Conservation (phyloP, 92 coral and sea anemone genomes). For the Palythoa heliodiscus region DNA sequence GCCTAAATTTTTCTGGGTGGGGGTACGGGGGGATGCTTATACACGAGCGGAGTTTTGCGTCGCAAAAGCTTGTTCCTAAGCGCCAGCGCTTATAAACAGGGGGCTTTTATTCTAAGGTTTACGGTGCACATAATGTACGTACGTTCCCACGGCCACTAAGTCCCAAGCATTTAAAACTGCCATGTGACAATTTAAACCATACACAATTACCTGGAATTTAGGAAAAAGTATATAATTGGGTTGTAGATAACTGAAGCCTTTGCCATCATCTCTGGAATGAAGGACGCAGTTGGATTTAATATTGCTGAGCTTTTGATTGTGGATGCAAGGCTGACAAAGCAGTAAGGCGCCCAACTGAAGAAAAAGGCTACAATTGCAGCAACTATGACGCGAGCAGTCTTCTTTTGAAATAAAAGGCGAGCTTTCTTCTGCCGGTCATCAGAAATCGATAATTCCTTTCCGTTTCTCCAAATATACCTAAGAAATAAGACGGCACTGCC, state of each 20-base stretch:
- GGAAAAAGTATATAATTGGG: conserved; percentile 62
- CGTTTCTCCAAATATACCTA: conserved; percentile 13
- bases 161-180: no score
- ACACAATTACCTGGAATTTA: conserved; percentile 47
- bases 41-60: no score
- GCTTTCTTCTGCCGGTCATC: conserved; percentile 28
- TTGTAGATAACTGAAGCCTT: conserved; percentile 78
- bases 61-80: no score
- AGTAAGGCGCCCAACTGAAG: conserved; percentile 80
- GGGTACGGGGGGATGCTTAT: no score
- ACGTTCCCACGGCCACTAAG: no score
- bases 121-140: no score
- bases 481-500: background rate
- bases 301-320: conserved; percentile 42
- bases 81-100: no score
- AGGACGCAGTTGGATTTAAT: conserved; percentile 51
- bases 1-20: no score
- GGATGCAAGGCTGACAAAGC: conserved; percentile 58
- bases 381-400: conserved; percentile 58
- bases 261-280: conserved; percentile 69
- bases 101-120: no score
- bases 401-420: conserved; percentile 39
- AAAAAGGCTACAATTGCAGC: conserved; percentile 55
- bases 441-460: conserved; percentile 17
- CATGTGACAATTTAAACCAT: background rate